A percentile compares a stretch with the other conserved stretches of the same genome.
Conservation (phyloP, 1,140 invertebrate genomes). For the Polyergus mexicanus region DNA sequence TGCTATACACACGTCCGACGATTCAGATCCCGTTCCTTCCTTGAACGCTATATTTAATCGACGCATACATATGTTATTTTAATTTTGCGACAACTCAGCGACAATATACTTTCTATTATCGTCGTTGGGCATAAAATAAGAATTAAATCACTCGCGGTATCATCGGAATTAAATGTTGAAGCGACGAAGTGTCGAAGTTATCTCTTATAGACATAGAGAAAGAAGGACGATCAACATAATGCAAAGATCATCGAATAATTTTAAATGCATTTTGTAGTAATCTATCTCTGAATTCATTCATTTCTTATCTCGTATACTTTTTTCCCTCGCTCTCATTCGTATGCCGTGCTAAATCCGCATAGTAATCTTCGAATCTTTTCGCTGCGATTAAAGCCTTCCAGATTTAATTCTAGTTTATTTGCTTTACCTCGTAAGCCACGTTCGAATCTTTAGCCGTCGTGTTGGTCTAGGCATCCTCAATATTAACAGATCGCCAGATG, state of each 20-base stretch:
- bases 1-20: constrained; percentile 57
- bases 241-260: not conserved
- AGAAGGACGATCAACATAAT: not conserved
- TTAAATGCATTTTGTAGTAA: constrained; percentile 43
- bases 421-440: constrained; percentile 79
- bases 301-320: not conserved
- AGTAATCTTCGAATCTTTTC: constrained; percentile 55
- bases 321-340: constrained; percentile 13
- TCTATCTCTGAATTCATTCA: not conserved
- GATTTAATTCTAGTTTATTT: constrained; percentile 86
- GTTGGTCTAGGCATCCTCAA: constrained; percentile 78
- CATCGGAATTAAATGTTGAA: constrained; percentile 70
- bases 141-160: not conserved
- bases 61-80: not conserved
- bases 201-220: not conserved
- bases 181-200: not conserved
- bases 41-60: constrained; percentile 60
- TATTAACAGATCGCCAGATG: constrained; percentile 86
- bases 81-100: not conserved
- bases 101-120: not conserved
- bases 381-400: constrained; percentile 78
- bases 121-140: not conserved
- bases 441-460: constrained; percentile 73
- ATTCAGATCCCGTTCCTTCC: constrained; percentile 52
- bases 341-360: not conserved